Conservation (phyloP, 2,888 invertebrate species). For the Rotaria sp. region DNA sequence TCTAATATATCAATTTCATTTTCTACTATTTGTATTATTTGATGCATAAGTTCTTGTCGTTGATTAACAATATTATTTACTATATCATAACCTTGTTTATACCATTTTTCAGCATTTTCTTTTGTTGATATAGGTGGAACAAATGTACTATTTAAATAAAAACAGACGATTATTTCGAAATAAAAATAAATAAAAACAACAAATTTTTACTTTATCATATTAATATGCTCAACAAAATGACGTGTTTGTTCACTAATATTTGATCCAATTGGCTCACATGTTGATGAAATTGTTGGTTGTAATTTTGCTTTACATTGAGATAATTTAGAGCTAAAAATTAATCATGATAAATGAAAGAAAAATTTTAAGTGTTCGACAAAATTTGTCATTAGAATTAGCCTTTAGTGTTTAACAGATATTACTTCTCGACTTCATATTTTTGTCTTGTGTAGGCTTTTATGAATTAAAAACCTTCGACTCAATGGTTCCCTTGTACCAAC, state of each 20-base stretch:
- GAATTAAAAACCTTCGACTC: too few relatives aligned
- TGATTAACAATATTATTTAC: not conserved
- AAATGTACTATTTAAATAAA: not conserved
- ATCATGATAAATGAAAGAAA: not conserved
- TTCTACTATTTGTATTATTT: not conserved
- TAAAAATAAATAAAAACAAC: not conserved
- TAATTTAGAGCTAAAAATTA: not conserved
- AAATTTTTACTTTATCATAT: not conserved
- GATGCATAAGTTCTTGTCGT: not conserved
- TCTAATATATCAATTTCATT: not conserved
- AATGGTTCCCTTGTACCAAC: too few relatives aligned
- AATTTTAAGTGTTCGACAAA: too few relatives aligned
- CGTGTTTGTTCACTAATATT: not conserved
- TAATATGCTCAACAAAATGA: not conserved
- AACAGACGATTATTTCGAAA: not conserved
- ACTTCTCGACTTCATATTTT: too few relatives aligned
- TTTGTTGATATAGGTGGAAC: not conserved
- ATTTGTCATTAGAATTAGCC: too few relatives aligned
- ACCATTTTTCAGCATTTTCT: not conserved
- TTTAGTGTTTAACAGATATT: too few relatives aligned
- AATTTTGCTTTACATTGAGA: not conserved
- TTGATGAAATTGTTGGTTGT: not conserved
- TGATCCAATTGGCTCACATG: not conserved
- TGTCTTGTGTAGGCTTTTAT: too few relatives aligned
- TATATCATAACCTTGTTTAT: not conserved